These are phyloP conservation scores for Calliscelio sp. DNA, from an alignment of 2,888 invertebrate genomes.

Conservation along the genomic window DNA sequence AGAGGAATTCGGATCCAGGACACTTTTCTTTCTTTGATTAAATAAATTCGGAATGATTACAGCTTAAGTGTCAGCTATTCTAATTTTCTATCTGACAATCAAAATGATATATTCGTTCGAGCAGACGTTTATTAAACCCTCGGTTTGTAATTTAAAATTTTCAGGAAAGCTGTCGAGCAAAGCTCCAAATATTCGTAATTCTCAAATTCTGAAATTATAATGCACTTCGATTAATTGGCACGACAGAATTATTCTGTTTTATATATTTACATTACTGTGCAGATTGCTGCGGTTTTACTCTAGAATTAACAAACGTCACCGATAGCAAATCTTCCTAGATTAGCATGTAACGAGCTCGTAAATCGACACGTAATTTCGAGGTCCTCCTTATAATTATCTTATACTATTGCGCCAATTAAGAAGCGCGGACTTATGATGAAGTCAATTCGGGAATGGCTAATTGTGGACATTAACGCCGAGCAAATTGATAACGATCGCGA, in stretches of 20 bases:
- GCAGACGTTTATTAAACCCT: constrained; percentile 59
- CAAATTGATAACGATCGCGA: constrained; percentile 44
- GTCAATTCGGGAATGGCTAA: constrained; percentile 53
- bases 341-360: constrained; percentile 82
- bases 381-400: constrained; percentile 53
- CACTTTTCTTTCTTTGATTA: constrained; percentile 82
- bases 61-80: constrained; percentile 69
- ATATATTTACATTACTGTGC: constrained; percentile 54
- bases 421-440: constrained; percentile 50
- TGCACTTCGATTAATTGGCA: constrained; percentile 42
- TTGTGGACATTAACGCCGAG: constrained; percentile 25
- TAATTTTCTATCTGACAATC: constrained; percentile 72
- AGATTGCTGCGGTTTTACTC: constrained; percentile 75
- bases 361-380: constrained; percentile 78
- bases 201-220: too few relatives aligned
- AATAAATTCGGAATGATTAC: constrained; percentile 84
- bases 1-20: constrained; percentile 80
- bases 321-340: constrained; percentile 77
- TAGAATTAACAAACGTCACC: constrained; percentile 79
- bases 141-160: constrained; percentile 50
- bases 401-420: constrained; percentile 54
- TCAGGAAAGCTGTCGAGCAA: neutral
- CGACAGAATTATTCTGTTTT: constrained; percentile 30
- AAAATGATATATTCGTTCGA: constrained; percentile 70
- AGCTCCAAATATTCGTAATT: too few relatives aligned